Base-by-base conservation (phyloP, 2,888 invertebrate genomes). In the Heliconius ethilla region DNA sequence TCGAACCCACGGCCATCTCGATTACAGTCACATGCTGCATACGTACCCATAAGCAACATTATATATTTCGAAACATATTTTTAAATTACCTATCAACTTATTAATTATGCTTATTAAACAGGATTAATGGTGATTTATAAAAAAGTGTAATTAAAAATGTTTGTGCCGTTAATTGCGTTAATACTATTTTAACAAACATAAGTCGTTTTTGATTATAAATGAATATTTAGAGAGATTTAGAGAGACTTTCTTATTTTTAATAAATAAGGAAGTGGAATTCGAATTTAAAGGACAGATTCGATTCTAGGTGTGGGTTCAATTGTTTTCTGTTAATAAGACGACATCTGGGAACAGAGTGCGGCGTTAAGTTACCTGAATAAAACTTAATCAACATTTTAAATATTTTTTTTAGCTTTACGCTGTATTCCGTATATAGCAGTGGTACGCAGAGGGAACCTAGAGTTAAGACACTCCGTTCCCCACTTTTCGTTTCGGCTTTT, bases 101-200 rank as follows among this genome's bases (percentile, higher is more conserved):
- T 63, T 63, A 63, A 77, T 77, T 69, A 67, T 27, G 25, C 67
- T 37, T 55, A 74, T 69, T 77, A 74, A 25, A 55, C 25, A 33
- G 77, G 74, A 77, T 77, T 77, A 74, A 25, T 37, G 62, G 77
- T 74, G 22, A 69, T 77, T 77, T 74, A 62, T 69, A 51, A 67
- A 75, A 75, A 59, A 75, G 51, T 69, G 59, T 67, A 25, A 74
- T 74, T 74, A 74, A 73, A 73, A 74, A 27, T 74, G 74, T 74
- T 73, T 59, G 55, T 25, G 73, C 15, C 22, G 40, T 74, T 74
- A 74, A 74, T 74, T 74, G 74, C 25, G 25, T 74, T 74, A 74
- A 74, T 74, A 63, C 22, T 40, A 74, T 74, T 74, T 63, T 74
- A 74, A 74, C 74, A 74, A 74, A 74, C 74, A 74, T 74, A 62